Base-by-base conservation (phyloP, 2,888 invertebrate genomes). In the Nemotelus nigrinus region DNA sequence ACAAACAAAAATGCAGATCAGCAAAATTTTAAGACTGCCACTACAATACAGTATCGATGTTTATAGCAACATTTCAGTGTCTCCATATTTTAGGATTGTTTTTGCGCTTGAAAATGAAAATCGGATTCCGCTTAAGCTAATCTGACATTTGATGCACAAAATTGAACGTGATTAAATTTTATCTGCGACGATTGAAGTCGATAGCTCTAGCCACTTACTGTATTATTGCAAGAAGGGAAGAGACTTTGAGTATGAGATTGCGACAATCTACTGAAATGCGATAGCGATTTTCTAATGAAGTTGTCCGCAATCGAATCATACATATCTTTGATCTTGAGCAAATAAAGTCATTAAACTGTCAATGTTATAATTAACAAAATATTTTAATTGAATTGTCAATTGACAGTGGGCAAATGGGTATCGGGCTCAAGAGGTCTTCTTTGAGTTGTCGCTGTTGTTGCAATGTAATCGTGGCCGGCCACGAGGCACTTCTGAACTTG, bases 301-400 rank as follows among this genome's bases (percentile, higher is more conserved):
- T 74, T 60, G 74, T 74, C 60, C 63, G 41, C 74, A 48, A 74
- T 8, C 60, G 8, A 74, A 50, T 47, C 25, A 25, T 25, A 63
- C 74, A 39, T 60, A 74, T 74, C 74, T 74, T 25, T 41, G 74
- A 74, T 74, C 74, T 74, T 53, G 74, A 74, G 64, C 60, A 77
- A 81, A 81, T 81, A 78, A 81, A 81, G 81, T 79, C 82, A 81
- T 82, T 82, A 81, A 81, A 79, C 80, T 80, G 81, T 80, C 81
- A 80, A 80, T 80, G 77, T 81, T 81, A 80, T 81, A 81, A 82
- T 79, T 79, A 82, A 81, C 80, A 79, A 81, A 81, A 80, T 80
- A 82, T 82, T 82, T 82, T 81, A 82, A 82, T 82, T 82, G 82
- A 82, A 80, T 80, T 79, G 77, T 70, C 75, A 74, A 78, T 71